phyloP scores from a whole-genome alignment of 2,888 invertebrate genomes.

The Teleiodes luculella region DNA sequence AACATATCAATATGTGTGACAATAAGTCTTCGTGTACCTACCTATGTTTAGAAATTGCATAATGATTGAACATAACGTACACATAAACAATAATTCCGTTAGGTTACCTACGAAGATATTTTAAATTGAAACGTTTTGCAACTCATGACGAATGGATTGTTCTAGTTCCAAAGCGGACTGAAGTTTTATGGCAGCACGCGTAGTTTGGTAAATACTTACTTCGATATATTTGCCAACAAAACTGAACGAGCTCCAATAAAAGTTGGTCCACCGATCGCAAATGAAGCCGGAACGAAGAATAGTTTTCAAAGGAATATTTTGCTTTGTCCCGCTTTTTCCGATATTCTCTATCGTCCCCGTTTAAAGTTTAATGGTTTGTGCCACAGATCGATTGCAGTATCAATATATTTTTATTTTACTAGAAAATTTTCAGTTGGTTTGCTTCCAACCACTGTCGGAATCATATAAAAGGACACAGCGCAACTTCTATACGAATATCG shows the following conservation, averaged over 20 bases:
- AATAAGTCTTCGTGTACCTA: no score
- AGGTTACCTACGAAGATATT: no score
- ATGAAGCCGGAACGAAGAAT: conserved; percentile 47
- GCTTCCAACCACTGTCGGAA: conserved; percentile 32
- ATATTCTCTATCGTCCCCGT: conserved; percentile 53
- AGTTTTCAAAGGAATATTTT: conserved; percentile 60
- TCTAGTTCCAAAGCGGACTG: not conserved
- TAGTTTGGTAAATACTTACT: conserved; percentile 29
- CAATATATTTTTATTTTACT: conserved; percentile 66
- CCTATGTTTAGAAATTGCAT: no score
- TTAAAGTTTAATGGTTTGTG: conserved; percentile 65
- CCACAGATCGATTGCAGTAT: conserved; percentile 53
- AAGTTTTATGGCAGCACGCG: conserved; percentile 3
- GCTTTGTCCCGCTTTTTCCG: conserved; percentile 57
- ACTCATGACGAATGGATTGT: not conserved
- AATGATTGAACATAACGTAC: no score
- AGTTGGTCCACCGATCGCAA: conserved; percentile 42
- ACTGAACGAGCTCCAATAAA: conserved; percentile 30
- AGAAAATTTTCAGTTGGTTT: conserved; percentile 58
- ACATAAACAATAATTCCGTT: no score
- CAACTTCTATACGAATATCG: conserved; percentile 27
- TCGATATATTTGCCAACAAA: conserved; percentile 29
- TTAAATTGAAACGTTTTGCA: no score
- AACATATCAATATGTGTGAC: no score
- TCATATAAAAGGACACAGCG: conserved; percentile 35